Evolutionary conservation across 2,113 vertebrate genomes (phyloP), one percentile per base, ranked within the genome.

Genomic region (Isurus oxyrinchus): DNA sequence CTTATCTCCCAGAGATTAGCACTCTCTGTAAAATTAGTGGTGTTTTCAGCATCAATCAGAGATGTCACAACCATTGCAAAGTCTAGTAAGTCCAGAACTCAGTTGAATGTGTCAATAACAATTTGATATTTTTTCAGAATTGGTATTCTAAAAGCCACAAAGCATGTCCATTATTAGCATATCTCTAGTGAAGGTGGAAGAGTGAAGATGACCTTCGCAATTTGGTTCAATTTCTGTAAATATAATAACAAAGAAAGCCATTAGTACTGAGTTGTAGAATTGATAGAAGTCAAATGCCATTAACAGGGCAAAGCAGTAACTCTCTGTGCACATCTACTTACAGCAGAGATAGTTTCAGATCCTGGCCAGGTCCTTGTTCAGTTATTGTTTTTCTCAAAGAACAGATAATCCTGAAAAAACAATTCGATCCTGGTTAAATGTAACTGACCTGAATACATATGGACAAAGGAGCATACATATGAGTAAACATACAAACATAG

Each of bases 331-430:
- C 27, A 95, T 31, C 14, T 55, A 95, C 94, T 95, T 55, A 95
- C 94, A 55, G n/a, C 16, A 55, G 40, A 55, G 27, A 63, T 23
- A 23, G n/a, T 40, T 94, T 72, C 67, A 69, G 40, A 31, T 35
- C 31, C 21, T 44, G 23, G 91, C 0, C 19, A 94, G 61, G 44
- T 94, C 59, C n/a, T 95, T 95, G 94, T 55, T 95, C 94, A 55
- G 16, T 95, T 53, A 53, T 27, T 44, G 63, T 10, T 95, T 35
- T 35, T 95, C 67, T 95, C 94, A 76, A 95, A 95, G 67, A 55
- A 95, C 67, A 95, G 27, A 49, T 76, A 95, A 95, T 95, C 94
- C 94, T 95, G 66, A 5, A 61, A 63, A 53, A 44, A 95, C 16
- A 63, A 63, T 7, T 19, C 14, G 49, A 40, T n/a, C n/a, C 63